Conservation (phyloP, 2,888 invertebrate genomes). For the Rhagophthalmus giganteus region DNA sequence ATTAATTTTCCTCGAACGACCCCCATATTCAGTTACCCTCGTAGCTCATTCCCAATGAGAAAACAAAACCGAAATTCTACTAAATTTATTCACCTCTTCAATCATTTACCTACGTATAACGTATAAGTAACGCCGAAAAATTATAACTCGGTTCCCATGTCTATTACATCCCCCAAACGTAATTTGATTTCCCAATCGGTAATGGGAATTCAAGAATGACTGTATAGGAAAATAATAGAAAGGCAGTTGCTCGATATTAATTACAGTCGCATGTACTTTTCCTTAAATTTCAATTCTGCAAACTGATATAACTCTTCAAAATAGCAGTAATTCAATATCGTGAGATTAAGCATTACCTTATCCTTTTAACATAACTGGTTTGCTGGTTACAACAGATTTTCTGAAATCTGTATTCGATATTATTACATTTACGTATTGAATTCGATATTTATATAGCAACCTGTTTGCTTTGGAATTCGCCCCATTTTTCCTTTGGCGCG, state of each 20-base stretch:
- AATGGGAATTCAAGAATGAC: neutral
- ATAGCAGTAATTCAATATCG: constrained; percentile 18
- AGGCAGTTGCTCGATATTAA: too few relatives aligned
- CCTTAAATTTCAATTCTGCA: constrained; percentile 11
- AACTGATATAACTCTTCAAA: constrained; percentile 10
- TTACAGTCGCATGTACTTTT: neutral
- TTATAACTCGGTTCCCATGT: too few relatives aligned
- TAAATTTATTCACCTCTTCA: too few relatives aligned
- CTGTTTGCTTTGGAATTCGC: constrained; percentile 6
- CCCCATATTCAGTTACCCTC: too few relatives aligned
- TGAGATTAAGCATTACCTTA: constrained; percentile 21
- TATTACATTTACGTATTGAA: constrained; percentile 16
- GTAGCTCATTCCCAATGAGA: too few relatives aligned
- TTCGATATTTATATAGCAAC: constrained; percentile 1
- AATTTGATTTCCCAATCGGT: neutral
- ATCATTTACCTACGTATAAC: too few relatives aligned
- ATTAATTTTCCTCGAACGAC: too few relatives aligned
- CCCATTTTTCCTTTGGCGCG: constrained; percentile 2
- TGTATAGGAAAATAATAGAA: neutral
- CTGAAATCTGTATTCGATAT: constrained; percentile 28
- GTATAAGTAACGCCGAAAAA: too few relatives aligned
- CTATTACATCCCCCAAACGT: neutral
- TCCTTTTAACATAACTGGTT: constrained; percentile 21
- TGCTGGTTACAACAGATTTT: constrained; percentile 10
- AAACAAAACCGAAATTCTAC: too few relatives aligned